Evolutionary conservation across 2,113 vertebrate genomes (phyloP), one percentile per base, ranked within the genome.

Genomic region (Mus spicilegus): DNA sequence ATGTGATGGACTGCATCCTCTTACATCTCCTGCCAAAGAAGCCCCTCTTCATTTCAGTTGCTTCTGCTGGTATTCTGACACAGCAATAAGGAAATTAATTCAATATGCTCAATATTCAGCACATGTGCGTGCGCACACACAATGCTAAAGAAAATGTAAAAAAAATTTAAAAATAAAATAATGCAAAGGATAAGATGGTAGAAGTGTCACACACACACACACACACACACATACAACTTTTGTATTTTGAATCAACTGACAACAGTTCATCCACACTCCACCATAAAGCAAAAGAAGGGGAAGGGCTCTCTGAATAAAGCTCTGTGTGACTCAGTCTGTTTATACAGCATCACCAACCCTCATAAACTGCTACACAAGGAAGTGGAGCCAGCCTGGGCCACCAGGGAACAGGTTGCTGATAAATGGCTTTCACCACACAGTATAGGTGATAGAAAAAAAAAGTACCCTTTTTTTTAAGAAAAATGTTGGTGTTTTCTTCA

Each of bases 191-290:
- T 49, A 49, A 49, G 49, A 6, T 4, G 7, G 49, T 49, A 49
- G 49, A 49, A 49, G 49, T 49, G 49, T 49, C 49, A 39, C 72
- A 39, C 36, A 36, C 46, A 33, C 7, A 5, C 46, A 49, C n/a
- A 42, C 20, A 42, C 42, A 26, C 73, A 42, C 12, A 88, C 26
- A 89, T 11, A 65, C 10, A 5, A 11, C 20, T 49, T 49, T 30
- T 11, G 7, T 87, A 91, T 78, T 94, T 92, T 96, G 54, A 95
- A 90, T 1, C 76, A 90, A 92, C n/a, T 78, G 54, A 56, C 28
- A 36, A 93, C 78, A 82, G 51, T 72, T 96, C 19, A 28, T 69
- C 58, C 87, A 92, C 85, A 30, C 22, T 28, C 22, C 76, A 49
- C 28, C 49, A 56, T 61, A 51, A 92, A 91, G 33, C 36, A 95